Base-by-base conservation (phyloP, 2,797 vertebrate genomes). In the Choloepus didactylus region DNA sequence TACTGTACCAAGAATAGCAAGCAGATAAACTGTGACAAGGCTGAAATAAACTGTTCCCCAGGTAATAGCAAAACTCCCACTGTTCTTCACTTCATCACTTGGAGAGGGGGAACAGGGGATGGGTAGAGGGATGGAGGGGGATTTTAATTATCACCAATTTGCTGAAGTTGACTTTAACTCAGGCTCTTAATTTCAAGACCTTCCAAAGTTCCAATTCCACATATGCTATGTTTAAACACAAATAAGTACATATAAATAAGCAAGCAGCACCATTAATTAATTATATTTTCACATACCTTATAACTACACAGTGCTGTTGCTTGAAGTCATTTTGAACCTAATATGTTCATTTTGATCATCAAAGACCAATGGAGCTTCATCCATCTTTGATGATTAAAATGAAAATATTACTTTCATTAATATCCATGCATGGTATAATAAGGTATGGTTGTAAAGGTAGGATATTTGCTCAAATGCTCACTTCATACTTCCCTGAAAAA, bases 41-140 rank as follows among this genome's bases (percentile, higher is more conserved):
- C 95, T 54, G 25, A 94, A 95, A 96, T 93, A 75, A 96, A 96
- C 72, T 56, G 59, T 75, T 84, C 83, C 85, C 95, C 87, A 69
- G 59, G 54, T 82, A 73, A 86, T n/a, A 77, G 70, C 77, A 83
- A 82, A 95, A 72, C n/a, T 25, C 88, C 87, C 94, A 88, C 80
- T 91, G 89, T 73, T 93, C 72, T 56, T 77, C 56, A 49, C 66
- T 75, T 94, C 72, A 38, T 81, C 84, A 5, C 19, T 56, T 16
- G 54, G 54, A 4, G 54, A 56, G 5, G 54, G 54, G 54, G 54
- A 4, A 56, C 16, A 67, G 35, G 2, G 54, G 6, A n/a, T 16
- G 25, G 3, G 27, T 0, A 31, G 18, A 15, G 8, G 5, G 19
- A 21, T 54, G 38, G n/a, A 14, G 18, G 54, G 44, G 9, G 0